phyloP scores from a whole-genome alignment of 2,888 invertebrate genomes.

The Nomada ruficornis region DNA sequence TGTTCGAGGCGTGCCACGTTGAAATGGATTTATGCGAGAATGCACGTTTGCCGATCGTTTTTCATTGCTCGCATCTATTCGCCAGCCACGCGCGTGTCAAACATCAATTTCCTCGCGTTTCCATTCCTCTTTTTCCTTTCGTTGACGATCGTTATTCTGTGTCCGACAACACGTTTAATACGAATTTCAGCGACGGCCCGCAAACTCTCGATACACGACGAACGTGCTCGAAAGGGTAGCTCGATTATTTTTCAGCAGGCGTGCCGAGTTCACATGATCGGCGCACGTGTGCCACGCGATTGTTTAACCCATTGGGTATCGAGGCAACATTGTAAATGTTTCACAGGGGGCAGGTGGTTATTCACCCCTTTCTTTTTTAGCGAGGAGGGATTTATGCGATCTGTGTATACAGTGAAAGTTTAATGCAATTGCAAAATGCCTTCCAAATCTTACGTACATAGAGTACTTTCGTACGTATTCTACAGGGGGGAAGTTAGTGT shows the following conservation, averaged over 20 bases:
- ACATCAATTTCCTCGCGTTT: slow-evolving; percentile 33
- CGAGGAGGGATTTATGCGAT: not conserved
- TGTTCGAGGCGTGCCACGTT: slow-evolving; percentile 31
- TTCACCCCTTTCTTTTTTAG: too few species aligned
- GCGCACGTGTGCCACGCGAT: slow-evolving; percentile 40
- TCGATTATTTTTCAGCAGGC: slow-evolving; percentile 27
- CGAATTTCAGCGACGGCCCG: slow-evolving; percentile 24
- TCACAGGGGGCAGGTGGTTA: too few species aligned
- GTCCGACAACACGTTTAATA: slow-evolving; percentile 37
- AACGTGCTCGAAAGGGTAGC: slow-evolving; percentile 28
- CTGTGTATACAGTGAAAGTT: not conserved
- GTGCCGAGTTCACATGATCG: slow-evolving; percentile 31
- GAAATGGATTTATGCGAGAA: slow-evolving; percentile 58
- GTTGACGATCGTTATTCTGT: not conserved
- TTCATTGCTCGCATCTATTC: slow-evolving; percentile 6
- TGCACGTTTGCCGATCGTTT: slow-evolving; percentile 30
- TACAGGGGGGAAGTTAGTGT: too few species aligned
- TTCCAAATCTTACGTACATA: too few species aligned
- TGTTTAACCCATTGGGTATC: not conserved
- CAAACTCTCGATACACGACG: slow-evolving; percentile 25
- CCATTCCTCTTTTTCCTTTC: slow-evolving; percentile 1
- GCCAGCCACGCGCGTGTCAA: slow-evolving; percentile 38
- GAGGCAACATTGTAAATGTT: not conserved
- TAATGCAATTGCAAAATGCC: too few species aligned
- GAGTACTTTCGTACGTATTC: too few species aligned